Evolutionary conservation across 2,113 vertebrate species (phyloP).

Genomic region (Dipodomys stephensi): DNA sequence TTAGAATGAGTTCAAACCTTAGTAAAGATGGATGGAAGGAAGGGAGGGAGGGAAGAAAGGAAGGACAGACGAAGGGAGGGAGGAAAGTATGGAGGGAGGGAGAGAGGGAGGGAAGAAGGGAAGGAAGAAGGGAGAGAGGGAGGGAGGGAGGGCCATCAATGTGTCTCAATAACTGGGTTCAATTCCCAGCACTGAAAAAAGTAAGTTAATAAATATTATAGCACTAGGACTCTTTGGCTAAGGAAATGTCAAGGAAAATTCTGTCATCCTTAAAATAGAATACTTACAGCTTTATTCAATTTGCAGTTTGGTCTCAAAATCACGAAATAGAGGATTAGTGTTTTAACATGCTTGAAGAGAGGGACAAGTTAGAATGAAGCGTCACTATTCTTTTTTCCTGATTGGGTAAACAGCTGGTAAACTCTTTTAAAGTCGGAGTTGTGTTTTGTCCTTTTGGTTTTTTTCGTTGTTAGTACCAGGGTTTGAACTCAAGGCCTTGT

Average conservation of each 20-base stretch:
- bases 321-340: not conserved
- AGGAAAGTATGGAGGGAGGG: no score
- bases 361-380: not conserved
- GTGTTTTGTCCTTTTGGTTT: no score
- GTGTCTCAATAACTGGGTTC: no score
- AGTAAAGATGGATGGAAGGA: no score
- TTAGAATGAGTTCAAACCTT: no score
- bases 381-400: not conserved
- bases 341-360: not conserved
- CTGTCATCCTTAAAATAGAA: not conserved
- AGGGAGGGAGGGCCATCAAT: not conserved
- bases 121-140: no score
- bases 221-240: not conserved
- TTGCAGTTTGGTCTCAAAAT: constrained; percentile 22
- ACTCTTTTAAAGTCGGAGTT: no score
- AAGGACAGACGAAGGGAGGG: no score
- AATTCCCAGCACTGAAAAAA: not conserved
- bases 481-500: no score
- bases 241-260: constrained; percentile 5
- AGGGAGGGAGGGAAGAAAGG: no score
- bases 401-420: not conserved
- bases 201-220: constrained; percentile 36
- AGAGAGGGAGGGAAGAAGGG: no score
- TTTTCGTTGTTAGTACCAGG: no score
- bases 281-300: constrained; percentile 1